These are phyloP conservation scores for Cotesia typhae DNA, from an alignment of 1,140 invertebrate species.

Conservation along the genomic window DNA sequence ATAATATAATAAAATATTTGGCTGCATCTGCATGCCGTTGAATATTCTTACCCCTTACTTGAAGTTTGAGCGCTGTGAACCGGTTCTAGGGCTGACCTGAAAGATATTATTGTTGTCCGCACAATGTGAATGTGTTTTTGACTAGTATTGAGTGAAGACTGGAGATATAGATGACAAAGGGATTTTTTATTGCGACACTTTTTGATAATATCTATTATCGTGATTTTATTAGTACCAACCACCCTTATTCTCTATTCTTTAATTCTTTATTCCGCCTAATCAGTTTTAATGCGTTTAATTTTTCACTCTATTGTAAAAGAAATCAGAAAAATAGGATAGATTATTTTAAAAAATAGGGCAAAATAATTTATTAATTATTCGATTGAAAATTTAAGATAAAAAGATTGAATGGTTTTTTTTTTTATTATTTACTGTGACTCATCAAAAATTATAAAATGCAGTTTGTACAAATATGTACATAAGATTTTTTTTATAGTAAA, in stretches of 20 bases:
- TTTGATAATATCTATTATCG: slow-evolving; percentile 23
- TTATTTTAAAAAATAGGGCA: too few species aligned
- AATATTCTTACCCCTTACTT: neutral
- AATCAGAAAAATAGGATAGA: too few species aligned
- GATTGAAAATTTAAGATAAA: too few species aligned
- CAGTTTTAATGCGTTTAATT: too few species aligned
- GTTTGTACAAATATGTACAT: too few species aligned
- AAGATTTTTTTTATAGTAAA: neutral
- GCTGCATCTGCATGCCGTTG: too few species aligned
- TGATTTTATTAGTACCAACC: neutral
- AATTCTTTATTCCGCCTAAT: too few species aligned
- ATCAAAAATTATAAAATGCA: too few species aligned
- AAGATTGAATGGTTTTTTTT: too few species aligned
- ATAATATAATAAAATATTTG: too few species aligned
- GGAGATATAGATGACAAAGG: slow-evolving; percentile 22
- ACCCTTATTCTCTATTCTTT: slow-evolving; percentile 16
- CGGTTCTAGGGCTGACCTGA: slow-evolving; percentile 5
- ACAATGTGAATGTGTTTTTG: neutral
- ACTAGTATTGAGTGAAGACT: neutral
- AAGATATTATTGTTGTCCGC: slow-evolving; percentile 6
- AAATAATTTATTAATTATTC: too few species aligned
- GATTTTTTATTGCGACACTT: slow-evolving; percentile 2
- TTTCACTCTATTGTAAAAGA: neutral
- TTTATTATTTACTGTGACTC: too few species aligned
- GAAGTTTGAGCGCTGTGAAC: neutral